Base-by-base conservation (phyloP, 2,113 vertebrate species). In the Parus major region DNA sequence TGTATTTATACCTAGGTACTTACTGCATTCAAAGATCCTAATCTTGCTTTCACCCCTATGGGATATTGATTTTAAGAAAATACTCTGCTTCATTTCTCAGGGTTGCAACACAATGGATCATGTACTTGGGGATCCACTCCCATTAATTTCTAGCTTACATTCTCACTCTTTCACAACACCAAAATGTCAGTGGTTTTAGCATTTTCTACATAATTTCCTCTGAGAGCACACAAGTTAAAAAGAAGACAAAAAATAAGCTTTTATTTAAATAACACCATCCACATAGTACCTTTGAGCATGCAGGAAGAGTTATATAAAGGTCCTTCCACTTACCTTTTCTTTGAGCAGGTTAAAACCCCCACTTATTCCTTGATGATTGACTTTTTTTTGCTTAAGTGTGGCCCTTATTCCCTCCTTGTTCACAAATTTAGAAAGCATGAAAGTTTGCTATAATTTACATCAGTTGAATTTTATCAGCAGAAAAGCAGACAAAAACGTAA, bases 101-200 rank as follows among this genome's bases (percentile, higher is more conserved):
- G 7, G 2, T 46, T 92, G 82, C 82, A 90, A 65, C 86, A 80
- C 50, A 95, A 88, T 71, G 70, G 88, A 83, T 93, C 77, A 46
- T 57, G 75, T 39, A 84, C 44, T 81, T 73, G 50, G 27, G 59
- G 60, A 82, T 93, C 39, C 7, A 42, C 42, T 89, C 66, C 80
- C 53, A 86, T 78, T 93, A 91, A 83, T 95, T 92, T 91, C 65
- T 53, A 44, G 61, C 77, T 93, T 68, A 75, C 12, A 33, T 75
- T 89, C 72, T 84, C n/a, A 52, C 44, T 82, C 70, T 82, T 78
- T 76, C 28, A 56, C 47, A 49, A 27, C 25, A 64, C 47, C 35
- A 79, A 92, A 95, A 86, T 89, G 41, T 92, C 94, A 94, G 69
- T 57, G 57, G 53, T 65, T 86, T 93, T 71, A 92, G 86, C 60